These are phyloP conservation scores for Saccostrea echinata DNA, from an alignment of 1,140 invertebrate genomes.

Conservation along the genomic window DNA sequence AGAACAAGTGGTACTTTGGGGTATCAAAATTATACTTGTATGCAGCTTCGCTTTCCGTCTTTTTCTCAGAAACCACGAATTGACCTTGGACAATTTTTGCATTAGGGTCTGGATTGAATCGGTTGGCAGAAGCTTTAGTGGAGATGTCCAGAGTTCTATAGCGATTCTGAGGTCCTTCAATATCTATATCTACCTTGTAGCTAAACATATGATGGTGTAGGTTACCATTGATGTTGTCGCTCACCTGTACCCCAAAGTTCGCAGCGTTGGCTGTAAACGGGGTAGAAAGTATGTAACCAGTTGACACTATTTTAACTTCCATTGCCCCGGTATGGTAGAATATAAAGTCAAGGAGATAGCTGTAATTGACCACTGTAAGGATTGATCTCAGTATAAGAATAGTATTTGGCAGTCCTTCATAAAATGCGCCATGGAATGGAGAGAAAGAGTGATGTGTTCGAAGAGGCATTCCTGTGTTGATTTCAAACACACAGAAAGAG, in stretches of 20 bases:
- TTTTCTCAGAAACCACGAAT: constrained; percentile 47
- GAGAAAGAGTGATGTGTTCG: constrained; percentile 59
- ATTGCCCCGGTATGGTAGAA: constrained; percentile 73
- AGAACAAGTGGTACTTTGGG: constrained; percentile 67
- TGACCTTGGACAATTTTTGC: constrained; percentile 43
- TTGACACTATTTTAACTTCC: constrained; percentile 65
- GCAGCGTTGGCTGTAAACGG: constrained; percentile 46
- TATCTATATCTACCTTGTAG: constrained; percentile 72
- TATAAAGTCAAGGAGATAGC: constrained; percentile 74
- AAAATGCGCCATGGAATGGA: constrained; percentile 47
- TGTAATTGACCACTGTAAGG: constrained; percentile 69
- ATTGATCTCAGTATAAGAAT: constrained; percentile 66
- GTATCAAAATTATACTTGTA: constrained; percentile 64
- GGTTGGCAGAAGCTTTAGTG: constrained; percentile 3
- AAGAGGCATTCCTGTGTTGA: constrained; percentile 62
- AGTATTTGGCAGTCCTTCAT: constrained; percentile 61
- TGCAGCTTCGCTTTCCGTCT: constrained; percentile 60
- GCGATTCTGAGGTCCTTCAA: constrained; percentile 65
- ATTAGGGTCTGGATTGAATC: constrained; percentile 37
- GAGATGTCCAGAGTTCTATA: constrained; percentile 68
- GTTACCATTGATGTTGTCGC: constrained; percentile 61
- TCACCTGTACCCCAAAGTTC: constrained; percentile 65
- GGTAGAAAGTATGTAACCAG: constrained; percentile 69
- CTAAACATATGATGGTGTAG: constrained; percentile 73
- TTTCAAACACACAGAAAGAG: constrained; percentile 70